phyloP scores from a whole-genome alignment of 2,797 vertebrate genomes.

The Liasis olivaceus region DNA sequence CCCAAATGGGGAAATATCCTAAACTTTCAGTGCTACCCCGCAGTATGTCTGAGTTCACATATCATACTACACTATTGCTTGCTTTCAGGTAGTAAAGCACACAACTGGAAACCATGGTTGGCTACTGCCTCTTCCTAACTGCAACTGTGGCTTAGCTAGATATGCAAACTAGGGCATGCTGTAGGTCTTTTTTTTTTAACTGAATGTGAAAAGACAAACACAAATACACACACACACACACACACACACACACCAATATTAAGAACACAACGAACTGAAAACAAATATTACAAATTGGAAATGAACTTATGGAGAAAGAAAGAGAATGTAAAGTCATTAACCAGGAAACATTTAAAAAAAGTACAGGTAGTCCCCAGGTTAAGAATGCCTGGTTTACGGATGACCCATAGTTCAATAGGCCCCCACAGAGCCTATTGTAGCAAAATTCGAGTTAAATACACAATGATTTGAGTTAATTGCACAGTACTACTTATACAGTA shows the following conservation, averaged over 20 bases:
- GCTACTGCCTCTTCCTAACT: not conserved
- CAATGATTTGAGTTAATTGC: no score
- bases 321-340: not conserved
- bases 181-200: not conserved
- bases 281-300: not conserved
- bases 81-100: not conserved
- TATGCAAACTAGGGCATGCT: not conserved
- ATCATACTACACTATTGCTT: not conserved
- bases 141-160: not conserved
- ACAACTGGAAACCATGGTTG: not conserved
- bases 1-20: not conserved
- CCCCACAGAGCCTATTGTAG: no score
- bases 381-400: no score
- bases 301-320: not conserved
- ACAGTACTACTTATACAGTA: no score
- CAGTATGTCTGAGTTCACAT: not conserved
- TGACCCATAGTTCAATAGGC: no score
- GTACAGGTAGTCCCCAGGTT: not conserved
- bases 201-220: not conserved
- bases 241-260: not conserved
- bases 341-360: not conserved
- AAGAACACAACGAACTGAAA: not conserved
- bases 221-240: not conserved
- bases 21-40: not conserved
- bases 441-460: no score